These are phyloP conservation scores for Bactericera cockerelli DNA, from an alignment of 1,140 invertebrate species.

Conservation along the genomic window DNA sequence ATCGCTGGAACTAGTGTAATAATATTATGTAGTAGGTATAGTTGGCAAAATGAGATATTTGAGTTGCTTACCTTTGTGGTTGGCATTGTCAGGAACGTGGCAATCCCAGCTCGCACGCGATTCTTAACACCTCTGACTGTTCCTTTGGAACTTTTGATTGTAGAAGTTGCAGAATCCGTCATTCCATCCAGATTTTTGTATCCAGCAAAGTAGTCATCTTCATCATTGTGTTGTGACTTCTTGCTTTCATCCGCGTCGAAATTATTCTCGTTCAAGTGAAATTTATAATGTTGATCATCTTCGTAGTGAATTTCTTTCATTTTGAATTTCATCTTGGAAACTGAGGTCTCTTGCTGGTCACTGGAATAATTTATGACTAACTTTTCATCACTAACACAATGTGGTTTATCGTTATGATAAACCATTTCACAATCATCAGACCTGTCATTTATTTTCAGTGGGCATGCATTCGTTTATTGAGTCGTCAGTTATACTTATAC, in stretches of 20 bases:
- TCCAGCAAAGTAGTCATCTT: slow-evolving; percentile 60
- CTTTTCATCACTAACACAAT: slow-evolving; percentile 21
- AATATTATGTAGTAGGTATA: too few species aligned
- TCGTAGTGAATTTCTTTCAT: slow-evolving; percentile 38
- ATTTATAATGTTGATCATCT: slow-evolving; percentile 60
- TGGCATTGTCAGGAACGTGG: slow-evolving; percentile 74
- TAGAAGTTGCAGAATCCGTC: slow-evolving; percentile 39
- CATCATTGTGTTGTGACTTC: slow-evolving; percentile 30
- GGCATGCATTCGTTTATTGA: not conserved
- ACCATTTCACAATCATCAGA: too few species aligned
- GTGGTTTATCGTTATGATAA: too few species aligned
- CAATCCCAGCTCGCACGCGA: slow-evolving; percentile 80
- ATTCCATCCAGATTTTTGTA: slow-evolving; percentile 60
- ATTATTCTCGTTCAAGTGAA: slow-evolving; percentile 61
- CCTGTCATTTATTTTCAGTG: too few species aligned
- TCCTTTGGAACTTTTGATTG: slow-evolving; percentile 74
- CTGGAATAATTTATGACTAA: not conserved
- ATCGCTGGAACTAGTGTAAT: too few species aligned
- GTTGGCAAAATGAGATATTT: too few species aligned
- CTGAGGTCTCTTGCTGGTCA: not conserved
- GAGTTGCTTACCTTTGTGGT: slow-evolving; percentile 53
- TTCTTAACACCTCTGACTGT: slow-evolving; percentile 87
- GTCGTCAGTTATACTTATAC: too few species aligned
- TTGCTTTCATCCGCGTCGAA: slow-evolving; percentile 30
- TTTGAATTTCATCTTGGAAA: slow-evolving; percentile 6